Percentiles rank a stretch among this genome's conserved stretches.
These are phyloP conservation scores for Myopa tessellatipennis DNA, from an alignment of 2,888 invertebrate species.

Conservation along the genomic window DNA sequence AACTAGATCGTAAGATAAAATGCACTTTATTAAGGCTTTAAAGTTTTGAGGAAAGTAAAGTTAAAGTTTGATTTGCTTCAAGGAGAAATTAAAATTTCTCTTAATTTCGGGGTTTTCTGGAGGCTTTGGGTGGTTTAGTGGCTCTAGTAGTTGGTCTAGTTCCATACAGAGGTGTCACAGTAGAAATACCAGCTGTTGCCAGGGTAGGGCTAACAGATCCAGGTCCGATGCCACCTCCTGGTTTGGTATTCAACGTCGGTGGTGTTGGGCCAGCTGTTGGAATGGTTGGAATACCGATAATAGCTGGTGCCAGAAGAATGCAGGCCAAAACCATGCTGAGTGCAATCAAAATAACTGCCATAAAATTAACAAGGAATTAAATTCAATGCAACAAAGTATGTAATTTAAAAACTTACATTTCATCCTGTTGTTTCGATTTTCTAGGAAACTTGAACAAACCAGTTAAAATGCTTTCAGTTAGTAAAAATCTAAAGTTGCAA, in stretches of 20 bases:
- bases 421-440: neutral
- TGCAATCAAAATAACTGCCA: slow-evolving; percentile 53
- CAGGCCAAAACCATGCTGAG: slow-evolving; percentile 52
- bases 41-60: no score
- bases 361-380: slow-evolving; percentile 10
- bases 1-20: no score
- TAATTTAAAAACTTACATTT: slow-evolving; percentile 13
- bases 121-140: no score
- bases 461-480: neutral
- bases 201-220: slow-evolving; percentile 40
- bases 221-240: slow-evolving; percentile 7
- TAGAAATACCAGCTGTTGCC: slow-evolving; percentile 8
- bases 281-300: slow-evolving; percentile 46
- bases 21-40: no score
- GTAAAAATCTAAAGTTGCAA: neutral
- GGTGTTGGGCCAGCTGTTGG: slow-evolving; percentile 51
- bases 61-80: no score
- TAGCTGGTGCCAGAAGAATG: slow-evolving; percentile 48
- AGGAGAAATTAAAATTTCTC: no score
- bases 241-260: slow-evolving; percentile 38
- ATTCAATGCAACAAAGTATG: neutral
- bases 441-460: no score
- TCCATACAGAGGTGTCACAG: slow-evolving; percentile 50
- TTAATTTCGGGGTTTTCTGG: no score
- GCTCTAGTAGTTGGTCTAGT: slow-evolving; percentile 7